Evolutionary conservation across 1,140 invertebrate genomes (phyloP), one percentile per base, ranked within the genome.

Genomic region (Nephotettix cincticeps): DNA sequence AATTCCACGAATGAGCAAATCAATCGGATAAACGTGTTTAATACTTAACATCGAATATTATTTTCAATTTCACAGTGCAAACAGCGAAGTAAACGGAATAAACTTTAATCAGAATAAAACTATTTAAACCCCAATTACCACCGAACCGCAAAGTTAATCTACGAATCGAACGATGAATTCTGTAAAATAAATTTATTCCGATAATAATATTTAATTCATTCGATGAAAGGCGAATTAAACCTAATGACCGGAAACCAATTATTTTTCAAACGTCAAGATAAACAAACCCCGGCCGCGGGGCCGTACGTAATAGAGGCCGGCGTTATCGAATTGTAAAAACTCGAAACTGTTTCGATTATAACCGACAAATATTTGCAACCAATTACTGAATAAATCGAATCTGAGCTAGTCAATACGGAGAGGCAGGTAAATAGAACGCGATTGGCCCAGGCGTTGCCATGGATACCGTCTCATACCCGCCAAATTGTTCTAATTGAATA

Each of bases 271-370:
- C 28, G 6, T 25, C 56, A 29, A 61, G 56, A 25, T 61, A 61
- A 61, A 61, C 27, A 61, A 28, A n/a, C 2, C 56, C 25, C n/a
- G n/a, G 21, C 56, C 56, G 21, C 56, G 56, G 56, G 56, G 14
- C 13, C 56, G 21, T 25, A 61, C n/a, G 56, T 61, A 61, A 61
- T 61, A 9, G 56, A 61, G 28, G n/a, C 25, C 56, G 23, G 56
- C 14, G 23, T 65, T 65, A 67, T 67, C 30, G 30, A 67, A 67
- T 67, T 28, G 43, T 45, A 70, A 70, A 36, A 70, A 70, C 27
- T 68, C 19, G 61, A 11, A 54, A 23, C 13, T 27, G 27, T 61
- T 61, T 61, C 56, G 56, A 61, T 61, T 27, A 61, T 27, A 28
- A 9, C 56, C 23, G 56, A 1, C 56, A 61, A 61, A 61, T 61